Evolutionary conservation across 23 tunicate species (phyloP).

Genomic region (Pegea sp.): DNA sequence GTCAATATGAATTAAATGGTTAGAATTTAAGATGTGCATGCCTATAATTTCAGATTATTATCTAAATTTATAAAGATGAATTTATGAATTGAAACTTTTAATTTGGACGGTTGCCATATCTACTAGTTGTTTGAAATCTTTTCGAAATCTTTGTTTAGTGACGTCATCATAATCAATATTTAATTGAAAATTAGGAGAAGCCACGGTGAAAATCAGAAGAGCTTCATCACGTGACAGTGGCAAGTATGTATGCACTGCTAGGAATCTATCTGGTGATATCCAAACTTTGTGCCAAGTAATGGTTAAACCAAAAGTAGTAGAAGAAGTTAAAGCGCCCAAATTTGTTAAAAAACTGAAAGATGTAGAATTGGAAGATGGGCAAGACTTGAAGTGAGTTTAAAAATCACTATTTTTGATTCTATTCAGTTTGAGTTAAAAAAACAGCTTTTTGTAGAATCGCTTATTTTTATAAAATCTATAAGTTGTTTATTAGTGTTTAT

Average conservation of each 20-base stretch:
- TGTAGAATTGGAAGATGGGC: constrained; percentile 36
- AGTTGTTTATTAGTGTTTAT: no score
- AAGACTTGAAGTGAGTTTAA: constrained; percentile 53
- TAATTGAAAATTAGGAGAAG: constrained; percentile 19
- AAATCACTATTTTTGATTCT: background rate
- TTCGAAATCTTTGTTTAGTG: background rate
- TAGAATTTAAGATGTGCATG: no score
- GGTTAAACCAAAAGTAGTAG: constrained; percentile 5
- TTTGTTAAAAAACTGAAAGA: constrained; percentile 30
- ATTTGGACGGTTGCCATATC: no score
- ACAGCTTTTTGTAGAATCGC: no score
- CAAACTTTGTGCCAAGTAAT: constrained; percentile 43
- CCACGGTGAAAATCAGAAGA: constrained; percentile 63
- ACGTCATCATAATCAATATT: background rate
- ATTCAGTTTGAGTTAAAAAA: no score
- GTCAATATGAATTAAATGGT: no score
- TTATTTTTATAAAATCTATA: no score
- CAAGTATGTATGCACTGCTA: constrained; percentile 64
- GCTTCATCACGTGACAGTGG: constrained; percentile 64
- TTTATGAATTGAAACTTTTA: no score
- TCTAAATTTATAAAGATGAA: no score
- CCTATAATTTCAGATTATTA: no score
- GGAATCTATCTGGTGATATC: constrained; percentile 78
- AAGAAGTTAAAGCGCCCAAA: constrained; percentile 11
- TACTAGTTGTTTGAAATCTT: no score